phyloP scores from a whole-genome alignment of 1,140 invertebrate species.

The Amphibalanus amphitrite region DNA sequence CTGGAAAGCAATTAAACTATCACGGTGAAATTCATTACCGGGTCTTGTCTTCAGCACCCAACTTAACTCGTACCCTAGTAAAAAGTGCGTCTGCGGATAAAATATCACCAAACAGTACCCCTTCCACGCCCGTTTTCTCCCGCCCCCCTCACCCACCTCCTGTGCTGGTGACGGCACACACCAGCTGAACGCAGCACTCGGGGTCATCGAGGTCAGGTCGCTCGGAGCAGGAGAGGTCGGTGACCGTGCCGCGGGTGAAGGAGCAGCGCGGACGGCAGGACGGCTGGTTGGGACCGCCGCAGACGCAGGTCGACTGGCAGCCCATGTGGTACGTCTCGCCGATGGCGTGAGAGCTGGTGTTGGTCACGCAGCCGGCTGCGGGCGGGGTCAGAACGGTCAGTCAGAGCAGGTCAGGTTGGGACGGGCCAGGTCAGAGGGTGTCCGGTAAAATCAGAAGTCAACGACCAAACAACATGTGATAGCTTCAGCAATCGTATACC shows the following conservation, averaged over 20 bases:
- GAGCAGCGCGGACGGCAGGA: neutral
- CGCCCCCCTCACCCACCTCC: neutral
- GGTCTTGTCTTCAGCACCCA: too few species aligned
- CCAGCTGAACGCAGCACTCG: constrained; percentile 13
- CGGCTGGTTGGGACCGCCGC: neutral
- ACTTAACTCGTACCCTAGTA: too few species aligned
- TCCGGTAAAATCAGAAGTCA: neutral
- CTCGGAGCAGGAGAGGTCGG: constrained; percentile 14
- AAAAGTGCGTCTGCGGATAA: too few species aligned
- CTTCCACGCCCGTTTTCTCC: too few species aligned
- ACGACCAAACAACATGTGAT: neutral
- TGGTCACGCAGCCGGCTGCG: neutral
- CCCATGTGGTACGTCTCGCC: constrained; percentile 1
- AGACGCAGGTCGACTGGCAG: neutral
- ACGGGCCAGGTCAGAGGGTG: neutral
- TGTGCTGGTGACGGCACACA: neutral
- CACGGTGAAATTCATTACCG: too few species aligned
- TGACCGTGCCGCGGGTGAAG: neutral
- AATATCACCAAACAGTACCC: too few species aligned
- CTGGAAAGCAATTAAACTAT: too few species aligned
- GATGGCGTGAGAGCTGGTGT: neutral
- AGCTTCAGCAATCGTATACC: neutral
- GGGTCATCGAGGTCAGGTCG: constrained; percentile 15
- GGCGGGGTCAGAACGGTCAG: neutral
- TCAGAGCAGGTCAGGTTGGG: neutral